These are phyloP conservation scores for Diarsia mendica DNA, from an alignment of 2,888 invertebrate genomes.

Conservation along the genomic window DNA sequence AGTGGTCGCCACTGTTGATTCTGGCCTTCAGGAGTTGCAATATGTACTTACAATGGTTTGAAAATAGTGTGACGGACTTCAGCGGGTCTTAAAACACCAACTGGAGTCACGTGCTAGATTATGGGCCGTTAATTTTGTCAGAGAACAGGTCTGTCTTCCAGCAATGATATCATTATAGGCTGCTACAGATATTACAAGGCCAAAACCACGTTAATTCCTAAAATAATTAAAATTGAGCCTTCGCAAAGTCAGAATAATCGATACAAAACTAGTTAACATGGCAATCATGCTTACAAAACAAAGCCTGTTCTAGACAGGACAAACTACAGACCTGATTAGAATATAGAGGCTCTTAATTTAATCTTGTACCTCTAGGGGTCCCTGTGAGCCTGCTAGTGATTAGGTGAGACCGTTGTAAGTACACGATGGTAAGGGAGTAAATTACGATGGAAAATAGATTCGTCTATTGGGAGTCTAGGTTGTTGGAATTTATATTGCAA, in stretches of 20 bases:
- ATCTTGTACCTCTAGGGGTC: conserved; percentile 28
- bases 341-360: conserved; percentile 47
- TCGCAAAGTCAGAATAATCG: neutral
- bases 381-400: neutral
- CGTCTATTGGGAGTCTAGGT: neutral
- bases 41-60: no score
- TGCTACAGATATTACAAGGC: no score
- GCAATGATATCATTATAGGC: no score
- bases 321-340: conserved; percentile 44
- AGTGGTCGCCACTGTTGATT: no score
- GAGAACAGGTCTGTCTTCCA: no score
- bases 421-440: neutral
- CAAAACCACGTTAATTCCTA: no score
- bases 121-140: no score
- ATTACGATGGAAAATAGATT: neutral
- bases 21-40: no score
- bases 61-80: no score
- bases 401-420: neutral
- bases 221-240: no score
- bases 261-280: conserved; percentile 22
- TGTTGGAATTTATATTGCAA: neutral
- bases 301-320: neutral
- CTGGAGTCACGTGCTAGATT: no score
- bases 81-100: no score
- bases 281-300: conserved; percentile 26